These are phyloP conservation scores for Venturia canescens DNA, from an alignment of 1,140 invertebrate genomes.

Conservation along the genomic window DNA sequence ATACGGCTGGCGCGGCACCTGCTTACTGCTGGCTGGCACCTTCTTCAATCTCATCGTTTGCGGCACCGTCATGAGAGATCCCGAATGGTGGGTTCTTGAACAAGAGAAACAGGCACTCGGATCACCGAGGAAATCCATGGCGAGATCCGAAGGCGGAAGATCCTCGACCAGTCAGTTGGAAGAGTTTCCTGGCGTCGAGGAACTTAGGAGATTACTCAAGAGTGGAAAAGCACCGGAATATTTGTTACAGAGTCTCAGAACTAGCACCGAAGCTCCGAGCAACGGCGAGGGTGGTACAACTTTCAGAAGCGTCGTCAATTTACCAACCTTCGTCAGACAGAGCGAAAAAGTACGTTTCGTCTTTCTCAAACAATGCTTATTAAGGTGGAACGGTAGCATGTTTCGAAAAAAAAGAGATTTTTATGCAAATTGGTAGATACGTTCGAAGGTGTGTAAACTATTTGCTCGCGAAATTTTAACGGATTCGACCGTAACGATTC, in stretches of 20 bases:
- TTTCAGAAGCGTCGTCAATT: slow-evolving; percentile 82
- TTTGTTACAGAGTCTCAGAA: slow-evolving; percentile 81
- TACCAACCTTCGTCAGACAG: slow-evolving; percentile 85
- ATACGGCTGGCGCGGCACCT: slow-evolving; percentile 92
- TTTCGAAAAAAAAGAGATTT: no score
- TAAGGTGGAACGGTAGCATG: no score
- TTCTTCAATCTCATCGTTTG: slow-evolving; percentile 93
- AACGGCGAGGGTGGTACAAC: slow-evolving; percentile 66
- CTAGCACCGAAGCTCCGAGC: slow-evolving; percentile 72
- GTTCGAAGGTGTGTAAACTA: no score
- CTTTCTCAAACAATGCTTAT: no score
- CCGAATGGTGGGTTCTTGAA: slow-evolving; percentile 85
- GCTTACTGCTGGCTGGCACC: slow-evolving; percentile 88
- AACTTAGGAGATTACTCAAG: slow-evolving; percentile 82
- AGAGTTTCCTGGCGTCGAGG: slow-evolving; percentile 81
- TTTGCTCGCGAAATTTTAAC: no score
- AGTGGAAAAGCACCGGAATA: slow-evolving; percentile 82
- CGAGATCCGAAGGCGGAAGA: slow-evolving; percentile 70
- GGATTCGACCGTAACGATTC: no score
- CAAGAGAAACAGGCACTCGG: slow-evolving; percentile 75
- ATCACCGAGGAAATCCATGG: slow-evolving; percentile 67
- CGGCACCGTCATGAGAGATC: slow-evolving; percentile 91
- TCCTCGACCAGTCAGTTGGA: slow-evolving; percentile 75
- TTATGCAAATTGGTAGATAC: no score
- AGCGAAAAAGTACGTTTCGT: slow-evolving; percentile 80